Base-by-base conservation (phyloP, 2,113 vertebrate genomes). In the Neolamprologus sp. region DNA sequence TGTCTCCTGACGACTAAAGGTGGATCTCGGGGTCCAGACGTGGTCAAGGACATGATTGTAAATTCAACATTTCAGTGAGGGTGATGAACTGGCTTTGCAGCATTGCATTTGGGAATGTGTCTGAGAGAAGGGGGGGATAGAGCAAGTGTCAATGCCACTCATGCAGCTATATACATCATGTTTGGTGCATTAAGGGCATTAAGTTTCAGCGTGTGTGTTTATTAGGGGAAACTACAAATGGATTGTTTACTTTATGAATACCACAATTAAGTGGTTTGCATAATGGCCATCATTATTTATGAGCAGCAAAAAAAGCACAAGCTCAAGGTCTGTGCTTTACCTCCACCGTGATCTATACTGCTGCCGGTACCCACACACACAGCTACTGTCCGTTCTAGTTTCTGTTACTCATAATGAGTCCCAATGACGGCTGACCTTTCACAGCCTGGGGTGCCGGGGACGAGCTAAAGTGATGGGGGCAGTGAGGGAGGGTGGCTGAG, bases 361-460 rank as follows among this genome's bases (percentile, higher is more conserved):
- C 79, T 47, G 51, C 78, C 23, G 71, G 84, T 63, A 87, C 82
- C 58, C 82, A 81, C 83, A 80, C 65, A 81, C 91, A 89, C 81
- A 80, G 55, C 63, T 54, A 84, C 85, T 92, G 91, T 91, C 91
- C 75, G 60, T 89, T 92, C 85, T 68, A 54, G 21, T 93, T 90
- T 89, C 87, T 86, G 81, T 89, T 92, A 63, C 89, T 89, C 35
- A 23, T 96, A 96, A 96, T 95, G 93, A 96, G 94, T 91, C 89
- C 90, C 92, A 86, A 86, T 94, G 95, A 95, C 89, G 65, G 94
- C 85, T 96, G 95, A 96, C 95, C 96, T 96, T 96, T 96, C 68
- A 28, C 80, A 21, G 88, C 89, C 85, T 55, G 87, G 88, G 91
- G 92, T 91, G 83, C 79, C 49, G 4, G 68, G 80, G 85, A 87